Base-by-base conservation (phyloP, 2,888 invertebrate species). In the Stenichneumon culpator region DNA sequence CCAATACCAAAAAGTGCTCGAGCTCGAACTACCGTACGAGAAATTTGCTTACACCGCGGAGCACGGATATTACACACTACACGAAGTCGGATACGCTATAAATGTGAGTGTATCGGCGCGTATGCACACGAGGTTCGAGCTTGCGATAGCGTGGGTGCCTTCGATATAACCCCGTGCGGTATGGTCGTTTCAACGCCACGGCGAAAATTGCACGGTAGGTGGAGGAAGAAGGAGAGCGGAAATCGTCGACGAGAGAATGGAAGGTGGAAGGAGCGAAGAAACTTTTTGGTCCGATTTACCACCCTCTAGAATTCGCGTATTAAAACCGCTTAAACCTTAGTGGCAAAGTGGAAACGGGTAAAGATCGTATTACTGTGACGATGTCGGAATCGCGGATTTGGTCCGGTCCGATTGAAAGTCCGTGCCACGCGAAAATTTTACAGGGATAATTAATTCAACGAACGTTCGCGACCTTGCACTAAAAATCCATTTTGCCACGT, bases 21-120 rank as follows among this genome's bases (percentile, higher is more conserved):
- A 6, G 22, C 22, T 54, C 22, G 9, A 19, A 22, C 36, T 32
- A 28, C 36, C 63, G 28, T 32, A 65, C 7, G 36, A 19, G 32
- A 80, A 80, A 74, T 74, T 80, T 80, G 73, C 80, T 73, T 74
- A 74, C 73, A 47, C 57, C 73, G 68, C 70, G 65, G 5, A 67
- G 54, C 73, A 74, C 73, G 67, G 28, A 25, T 68, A 80, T 80
- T 80, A 73, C 67, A 44, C 14, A 28, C 44, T 36, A 54, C 36
- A 65, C 47, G 16, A 6, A 32, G 32, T 25, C 16, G 63, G 5
- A 63, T 19, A 39, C 16, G 28, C 50, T 16, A 28, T 50, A 65
- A 63, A 16, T 63, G 47, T 52, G 50, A 63, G 25, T 25, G 70
- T 79, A 39, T 36, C 32, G n/a, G 36, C 19, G 52, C n/a, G 54